Evolutionary conservation across 1,140 invertebrate genomes (phyloP).

Genomic region (Camponotus floridanus): DNA sequence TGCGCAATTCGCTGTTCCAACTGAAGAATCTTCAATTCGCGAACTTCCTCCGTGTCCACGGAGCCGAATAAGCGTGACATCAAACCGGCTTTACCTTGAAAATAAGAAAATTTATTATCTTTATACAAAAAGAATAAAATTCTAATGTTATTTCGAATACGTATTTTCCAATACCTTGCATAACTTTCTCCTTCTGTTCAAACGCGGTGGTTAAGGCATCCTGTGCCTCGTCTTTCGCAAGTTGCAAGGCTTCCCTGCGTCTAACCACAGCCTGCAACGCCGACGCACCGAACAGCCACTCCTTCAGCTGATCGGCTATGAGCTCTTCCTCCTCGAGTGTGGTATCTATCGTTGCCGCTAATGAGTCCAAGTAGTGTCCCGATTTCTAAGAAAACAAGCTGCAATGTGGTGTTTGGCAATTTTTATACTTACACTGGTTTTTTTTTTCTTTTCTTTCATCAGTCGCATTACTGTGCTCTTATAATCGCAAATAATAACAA

Average conservation of each 20-base stretch:
- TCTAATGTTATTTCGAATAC: not conserved
- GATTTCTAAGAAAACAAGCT: conserved; percentile 86
- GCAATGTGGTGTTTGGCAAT: conserved; percentile 69
- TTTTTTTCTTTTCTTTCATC: not conserved
- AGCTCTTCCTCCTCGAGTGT: conserved; percentile 94
- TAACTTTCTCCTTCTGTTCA: conserved; percentile 87
- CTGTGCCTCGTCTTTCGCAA: conserved; percentile 90
- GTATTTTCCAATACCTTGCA: conserved; percentile 82
- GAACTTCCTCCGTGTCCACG: conserved; percentile 92
- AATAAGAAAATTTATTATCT: not conserved
- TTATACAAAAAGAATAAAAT: not conserved
- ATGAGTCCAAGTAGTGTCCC: conserved; percentile 91
- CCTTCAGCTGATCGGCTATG: conserved; percentile 94
- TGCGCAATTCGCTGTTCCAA: conserved; percentile 91
- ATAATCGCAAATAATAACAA: not conserved
- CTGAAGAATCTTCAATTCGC: conserved; percentile 90
- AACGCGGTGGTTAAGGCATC: conserved; percentile 87
- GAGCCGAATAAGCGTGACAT: conserved; percentile 92
- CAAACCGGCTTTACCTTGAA: conserved; percentile 89
- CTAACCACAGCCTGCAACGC: conserved; percentile 91
- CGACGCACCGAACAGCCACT: conserved; percentile 92
- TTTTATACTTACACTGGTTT: conserved; percentile 36
- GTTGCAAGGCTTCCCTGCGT: conserved; percentile 91
- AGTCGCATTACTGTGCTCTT: not conserved
- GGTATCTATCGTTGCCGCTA: conserved; percentile 92